These are phyloP conservation scores for Leptoclinus maculatus DNA, from an alignment of 2,797 vertebrate genomes.

Conservation along the genomic window DNA sequence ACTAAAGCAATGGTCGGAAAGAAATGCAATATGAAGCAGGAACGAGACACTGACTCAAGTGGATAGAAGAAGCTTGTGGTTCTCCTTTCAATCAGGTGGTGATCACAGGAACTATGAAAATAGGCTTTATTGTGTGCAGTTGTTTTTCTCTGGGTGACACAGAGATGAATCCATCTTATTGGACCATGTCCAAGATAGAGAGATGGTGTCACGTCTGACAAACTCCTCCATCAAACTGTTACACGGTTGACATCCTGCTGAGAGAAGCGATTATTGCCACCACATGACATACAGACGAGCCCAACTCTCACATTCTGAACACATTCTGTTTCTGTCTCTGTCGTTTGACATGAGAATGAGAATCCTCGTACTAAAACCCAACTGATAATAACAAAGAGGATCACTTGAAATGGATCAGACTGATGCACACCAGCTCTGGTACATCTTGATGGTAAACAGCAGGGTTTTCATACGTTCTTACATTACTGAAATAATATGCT, in stretches of 20 bases:
- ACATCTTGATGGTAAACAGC: neutral
- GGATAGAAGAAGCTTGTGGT: neutral
- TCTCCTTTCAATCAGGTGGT: neutral
- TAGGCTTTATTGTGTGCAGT: constrained; percentile 14
- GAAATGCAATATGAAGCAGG: neutral
- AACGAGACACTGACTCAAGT: neutral
- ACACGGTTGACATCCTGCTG: constrained; percentile 34
- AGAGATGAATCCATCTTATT: constrained; percentile 38
- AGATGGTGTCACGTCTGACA: constrained; percentile 43
- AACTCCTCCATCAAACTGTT: constrained; percentile 44
- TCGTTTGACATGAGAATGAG: neutral
- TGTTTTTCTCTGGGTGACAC: constrained; percentile 12
- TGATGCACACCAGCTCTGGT: neutral
- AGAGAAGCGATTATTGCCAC: constrained; percentile 31
- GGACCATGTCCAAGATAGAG: constrained; percentile 39
- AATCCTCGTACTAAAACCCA: neutral
- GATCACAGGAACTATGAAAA: constrained; percentile 18
- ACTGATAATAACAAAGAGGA: neutral
- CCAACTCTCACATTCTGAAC: neutral
- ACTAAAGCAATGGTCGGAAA: neutral
- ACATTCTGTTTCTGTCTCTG: neutral
- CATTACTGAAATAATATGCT: neutral
- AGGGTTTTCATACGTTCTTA: neutral
- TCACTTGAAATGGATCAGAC: neutral
- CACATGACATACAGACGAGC: neutral